These are phyloP conservation scores for Amblyornis subalaris DNA, from an alignment of 2,113 vertebrate species.

Conservation along the genomic window DNA sequence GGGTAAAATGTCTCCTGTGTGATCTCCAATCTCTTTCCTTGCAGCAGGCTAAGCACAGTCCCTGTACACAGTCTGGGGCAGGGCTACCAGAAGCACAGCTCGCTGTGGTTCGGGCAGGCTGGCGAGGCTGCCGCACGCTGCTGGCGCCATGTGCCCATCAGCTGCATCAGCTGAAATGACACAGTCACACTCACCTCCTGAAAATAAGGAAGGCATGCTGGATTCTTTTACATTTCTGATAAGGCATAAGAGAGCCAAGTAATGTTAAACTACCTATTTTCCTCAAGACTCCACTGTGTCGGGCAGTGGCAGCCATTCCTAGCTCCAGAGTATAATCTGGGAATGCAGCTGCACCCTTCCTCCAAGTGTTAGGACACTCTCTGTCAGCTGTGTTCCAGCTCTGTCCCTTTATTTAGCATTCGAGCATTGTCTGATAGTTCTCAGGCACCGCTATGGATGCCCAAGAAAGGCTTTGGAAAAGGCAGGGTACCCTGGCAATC, in stretches of 20 bases:
- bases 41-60: background rate
- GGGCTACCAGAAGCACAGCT: background rate
- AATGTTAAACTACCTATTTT: background rate
- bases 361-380: conserved; percentile 65
- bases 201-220: background rate
- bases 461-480: background rate
- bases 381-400: conserved; percentile 76
- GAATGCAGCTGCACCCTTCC: conserved; percentile 72
- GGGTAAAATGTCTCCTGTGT: background rate
- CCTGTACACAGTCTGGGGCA: accelerated
- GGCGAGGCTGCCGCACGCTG: accelerated
- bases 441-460: background rate
- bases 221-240: background rate
- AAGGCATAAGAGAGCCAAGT: background rate
- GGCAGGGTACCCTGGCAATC: background rate
- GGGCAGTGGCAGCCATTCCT: background rate
- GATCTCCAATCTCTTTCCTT: background rate
- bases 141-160: accelerated
- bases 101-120: background rate
- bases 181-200: background rate
- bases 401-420: conserved; percentile 49
- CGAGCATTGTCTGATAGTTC: background rate
- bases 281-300: background rate
- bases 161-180: background rate
- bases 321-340: conserved; percentile 13